Conservation (phyloP, 2,888 invertebrate genomes). For the Thera obeliscata region DNA sequence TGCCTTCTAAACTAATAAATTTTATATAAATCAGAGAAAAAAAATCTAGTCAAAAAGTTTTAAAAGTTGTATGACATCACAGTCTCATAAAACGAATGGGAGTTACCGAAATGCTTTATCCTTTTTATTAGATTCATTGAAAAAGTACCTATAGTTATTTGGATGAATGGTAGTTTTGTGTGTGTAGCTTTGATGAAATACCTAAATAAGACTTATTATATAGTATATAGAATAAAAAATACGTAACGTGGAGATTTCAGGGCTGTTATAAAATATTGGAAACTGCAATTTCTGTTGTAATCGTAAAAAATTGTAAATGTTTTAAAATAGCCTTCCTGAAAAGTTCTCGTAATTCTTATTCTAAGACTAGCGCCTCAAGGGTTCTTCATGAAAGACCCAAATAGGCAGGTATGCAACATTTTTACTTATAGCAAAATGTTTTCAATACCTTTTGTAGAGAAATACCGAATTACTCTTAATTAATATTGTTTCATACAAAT, state of each 20-base stretch:
- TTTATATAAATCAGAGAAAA: background rate
- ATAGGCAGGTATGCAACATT: slow-evolving; percentile 21
- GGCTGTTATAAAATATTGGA: too few relatives aligned
- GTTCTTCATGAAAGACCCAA: background rate
- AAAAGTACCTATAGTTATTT: background rate
- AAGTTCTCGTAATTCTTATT: too few relatives aligned
- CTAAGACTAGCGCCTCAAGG: too few relatives aligned
- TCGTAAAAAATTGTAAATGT: too few relatives aligned
- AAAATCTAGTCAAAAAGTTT: background rate
- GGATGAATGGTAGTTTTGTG: background rate
- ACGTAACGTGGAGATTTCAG: background rate
- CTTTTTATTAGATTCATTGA: background rate
- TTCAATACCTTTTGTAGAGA: slow-evolving; percentile 14
- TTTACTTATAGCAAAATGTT: slow-evolving; percentile 23
- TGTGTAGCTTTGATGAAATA: background rate
- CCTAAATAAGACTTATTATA: background rate
- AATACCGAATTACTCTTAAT: slow-evolving; percentile 8
- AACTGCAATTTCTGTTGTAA: too few relatives aligned
- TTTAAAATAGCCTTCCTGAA: too few relatives aligned
- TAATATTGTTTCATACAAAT: slow-evolving; percentile 17
- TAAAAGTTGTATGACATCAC: too few relatives aligned
- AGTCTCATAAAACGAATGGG: too few relatives aligned
- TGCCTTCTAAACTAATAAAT: background rate
- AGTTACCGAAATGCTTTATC: background rate
- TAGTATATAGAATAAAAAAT: background rate